Evolutionary conservation across 2,113 vertebrate genomes (phyloP).

Genomic region (Capreolus pygargus): DNA sequence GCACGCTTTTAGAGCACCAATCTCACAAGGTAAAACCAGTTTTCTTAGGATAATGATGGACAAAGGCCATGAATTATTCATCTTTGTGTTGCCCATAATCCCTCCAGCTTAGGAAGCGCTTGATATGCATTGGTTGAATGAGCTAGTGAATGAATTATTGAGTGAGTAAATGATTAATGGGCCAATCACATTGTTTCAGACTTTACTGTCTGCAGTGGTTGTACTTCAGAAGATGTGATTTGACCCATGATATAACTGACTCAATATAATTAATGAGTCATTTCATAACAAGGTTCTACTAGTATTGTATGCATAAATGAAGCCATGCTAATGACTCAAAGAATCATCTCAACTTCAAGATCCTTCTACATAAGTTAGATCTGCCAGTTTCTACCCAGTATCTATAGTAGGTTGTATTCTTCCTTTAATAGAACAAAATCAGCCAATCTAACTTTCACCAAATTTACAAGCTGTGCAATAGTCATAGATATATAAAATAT

Average conservation of each 20-base stretch:
- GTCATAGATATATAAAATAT: not conserved
- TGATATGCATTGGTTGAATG: not conserved
- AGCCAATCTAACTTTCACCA: not conserved
- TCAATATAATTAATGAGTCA: slow-evolving; percentile 56
- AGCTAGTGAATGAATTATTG: slow-evolving; percentile 5
- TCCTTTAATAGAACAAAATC: not conserved
- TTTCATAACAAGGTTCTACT: slow-evolving; percentile 18
- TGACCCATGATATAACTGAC: slow-evolving; percentile 25
- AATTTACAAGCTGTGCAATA: not conserved
- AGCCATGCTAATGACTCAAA: slow-evolving; percentile 1
- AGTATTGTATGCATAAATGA: not conserved
- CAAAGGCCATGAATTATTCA: slow-evolving; percentile 34
- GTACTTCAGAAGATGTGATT: slow-evolving; percentile 27
- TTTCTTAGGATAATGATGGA: not conserved
- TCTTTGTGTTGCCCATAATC: not conserved
- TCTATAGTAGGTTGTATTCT: not conserved
- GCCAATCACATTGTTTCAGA: not conserved
- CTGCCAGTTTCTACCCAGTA: not conserved
- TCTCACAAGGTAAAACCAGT: slow-evolving; percentile 7
- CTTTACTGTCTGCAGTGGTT: not conserved
- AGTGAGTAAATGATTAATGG: slow-evolving; percentile 46
- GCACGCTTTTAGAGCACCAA: not conserved
- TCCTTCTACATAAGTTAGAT: not conserved
- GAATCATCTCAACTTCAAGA: not conserved
- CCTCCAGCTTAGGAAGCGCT: not conserved